Evolutionary conservation across 2,113 vertebrate genomes (phyloP).

Genomic region (Anser brachyrhynchus): DNA sequence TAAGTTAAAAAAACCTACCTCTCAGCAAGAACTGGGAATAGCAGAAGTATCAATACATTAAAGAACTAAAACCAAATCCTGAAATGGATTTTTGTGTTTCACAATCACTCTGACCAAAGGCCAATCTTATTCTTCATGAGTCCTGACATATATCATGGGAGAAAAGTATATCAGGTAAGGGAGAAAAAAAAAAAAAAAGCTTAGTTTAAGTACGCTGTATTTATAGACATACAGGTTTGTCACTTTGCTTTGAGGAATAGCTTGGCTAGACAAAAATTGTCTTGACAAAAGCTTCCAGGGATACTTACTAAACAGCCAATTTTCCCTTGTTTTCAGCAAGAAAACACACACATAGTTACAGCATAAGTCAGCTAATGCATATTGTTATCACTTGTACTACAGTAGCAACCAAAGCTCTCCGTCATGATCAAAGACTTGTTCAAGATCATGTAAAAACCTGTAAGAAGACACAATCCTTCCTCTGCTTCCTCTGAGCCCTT

Average conservation of each 20-base stretch:
- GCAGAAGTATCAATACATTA: neutral
- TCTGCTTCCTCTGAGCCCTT: neutral
- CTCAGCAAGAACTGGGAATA: neutral
- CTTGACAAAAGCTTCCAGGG: neutral
- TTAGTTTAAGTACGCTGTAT: neutral
- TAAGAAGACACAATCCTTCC: neutral
- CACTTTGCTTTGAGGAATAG: neutral
- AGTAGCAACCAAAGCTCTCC: conserved; percentile 8
- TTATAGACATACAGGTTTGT: neutral
- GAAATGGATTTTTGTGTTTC: neutral
- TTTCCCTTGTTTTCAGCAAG: neutral
- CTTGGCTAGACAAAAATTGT: neutral
- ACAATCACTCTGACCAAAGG: neutral
- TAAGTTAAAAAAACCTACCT: neutral
- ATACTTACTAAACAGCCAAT: neutral
- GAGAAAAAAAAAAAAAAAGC: neutral
- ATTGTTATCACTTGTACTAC: conserved; percentile 24
- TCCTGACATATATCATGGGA: neutral
- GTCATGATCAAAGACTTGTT: neutral
- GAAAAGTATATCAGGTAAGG: neutral
- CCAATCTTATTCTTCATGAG: neutral
- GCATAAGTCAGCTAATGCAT: neutral
- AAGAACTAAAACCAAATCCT: neutral
- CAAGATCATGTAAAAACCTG: conserved; percentile 10
- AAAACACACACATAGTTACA: neutral